Conservation (phyloP, 2,797 vertebrate species). For the Syndactyla subalaris region DNA sequence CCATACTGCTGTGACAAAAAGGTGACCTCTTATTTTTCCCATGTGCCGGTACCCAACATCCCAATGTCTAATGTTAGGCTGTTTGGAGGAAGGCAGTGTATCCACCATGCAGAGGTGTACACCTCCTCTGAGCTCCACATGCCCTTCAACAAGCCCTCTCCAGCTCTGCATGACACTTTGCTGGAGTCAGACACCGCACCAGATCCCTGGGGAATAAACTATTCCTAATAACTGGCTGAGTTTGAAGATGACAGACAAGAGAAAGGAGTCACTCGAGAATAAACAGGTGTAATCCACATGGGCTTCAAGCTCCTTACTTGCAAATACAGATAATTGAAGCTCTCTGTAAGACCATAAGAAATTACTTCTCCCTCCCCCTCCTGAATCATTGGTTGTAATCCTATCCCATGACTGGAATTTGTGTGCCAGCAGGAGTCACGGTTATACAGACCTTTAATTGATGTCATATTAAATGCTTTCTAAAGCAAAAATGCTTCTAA, state of each 20-base stretch:
- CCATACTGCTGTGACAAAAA: not conserved
- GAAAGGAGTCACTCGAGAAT: not conserved
- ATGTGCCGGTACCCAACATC: not conserved
- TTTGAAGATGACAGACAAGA: not conserved
- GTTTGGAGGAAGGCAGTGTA: not conserved
- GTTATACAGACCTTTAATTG: constrained; percentile 14
- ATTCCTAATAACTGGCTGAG: not conserved
- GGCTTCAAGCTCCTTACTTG: not conserved
- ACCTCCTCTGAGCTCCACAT: not conserved
- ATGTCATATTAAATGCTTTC: constrained; percentile 21
- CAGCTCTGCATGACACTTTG: fast-evolving
- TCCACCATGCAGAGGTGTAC: not conserved
- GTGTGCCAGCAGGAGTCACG: constrained; percentile 15
- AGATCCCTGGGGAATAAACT: not conserved
- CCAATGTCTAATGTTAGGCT: not conserved
- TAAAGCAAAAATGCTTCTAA: constrained; percentile 28
- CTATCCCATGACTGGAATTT: not conserved
- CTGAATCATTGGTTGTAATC: not conserved
- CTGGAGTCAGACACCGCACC: not conserved
- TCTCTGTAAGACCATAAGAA: not conserved
- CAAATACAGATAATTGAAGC: not conserved
- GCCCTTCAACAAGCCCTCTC: not conserved
- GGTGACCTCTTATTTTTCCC: not conserved
- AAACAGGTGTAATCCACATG: not conserved
- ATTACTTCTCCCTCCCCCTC: not conserved